Evolutionary conservation across 2,888 invertebrate genomes (phyloP), one percentile per base, ranked within the genome.

Genomic region (Troglohyphantes excavatus): DNA sequence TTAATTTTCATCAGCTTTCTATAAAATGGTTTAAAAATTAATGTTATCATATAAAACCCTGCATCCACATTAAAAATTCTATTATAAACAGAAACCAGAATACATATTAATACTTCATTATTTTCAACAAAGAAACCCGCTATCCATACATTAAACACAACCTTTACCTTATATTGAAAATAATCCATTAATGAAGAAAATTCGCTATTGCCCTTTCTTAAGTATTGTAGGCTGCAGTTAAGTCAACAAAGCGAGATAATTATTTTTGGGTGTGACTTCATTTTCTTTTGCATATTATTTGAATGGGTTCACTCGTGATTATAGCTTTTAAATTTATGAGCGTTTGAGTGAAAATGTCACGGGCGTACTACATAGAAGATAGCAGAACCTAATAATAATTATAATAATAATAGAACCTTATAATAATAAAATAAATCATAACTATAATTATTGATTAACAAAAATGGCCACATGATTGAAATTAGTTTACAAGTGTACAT

Each of bases 231-330:
- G 33, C 19, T 23, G 63, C 63, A 76, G 11, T 61, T 6, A 39
- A 65, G 39, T 78, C 79, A 81, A 29, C 29, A 81, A 68, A 68
- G 67, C 53, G 68, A 53, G 68, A 81, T 81, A 81, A 81, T 81
- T 81, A 81, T 27, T 67, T 46, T 26, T 46, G 23, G 53, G 53
- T 29, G 21, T 39, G 19, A 68, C 33, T 21, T 13, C 1, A 21
- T 61, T 75, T 61, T 39, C 29, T 75, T 75, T 53, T 9, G 46
- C 11, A n/a, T 27, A 19, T 39, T 21, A n/a, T 72, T 46, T 46
- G 13, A 46, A 29, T 46, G 23, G 72, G 17, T 46, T 5, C 46
- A 72, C 5, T 13, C n/a, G 13, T 11, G 68, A 70, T 70, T 70
- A 70, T 39, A 43, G 11, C 68, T 70, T 39, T 39, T n/a, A 39